A percentile compares a stretch with the other conserved stretches of the same genome.
phyloP scores from a whole-genome alignment of 2,113 vertebrate species.

The Lophotis ruficrista region DNA sequence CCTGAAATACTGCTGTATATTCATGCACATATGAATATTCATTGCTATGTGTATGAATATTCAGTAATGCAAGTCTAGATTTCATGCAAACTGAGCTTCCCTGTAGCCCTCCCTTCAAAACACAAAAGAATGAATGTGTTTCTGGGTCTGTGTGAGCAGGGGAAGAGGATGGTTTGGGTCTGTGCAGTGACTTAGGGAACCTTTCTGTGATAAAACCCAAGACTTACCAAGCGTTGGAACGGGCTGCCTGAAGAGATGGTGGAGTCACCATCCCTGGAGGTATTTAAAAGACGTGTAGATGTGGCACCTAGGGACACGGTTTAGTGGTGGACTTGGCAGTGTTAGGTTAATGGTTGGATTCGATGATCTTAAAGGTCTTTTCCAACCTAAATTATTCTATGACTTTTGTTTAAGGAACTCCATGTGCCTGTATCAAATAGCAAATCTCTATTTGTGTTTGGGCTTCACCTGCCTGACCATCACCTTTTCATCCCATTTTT shows the following conservation, averaged over 20 bases:
- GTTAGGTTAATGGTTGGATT: neutral
- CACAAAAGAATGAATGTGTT: neutral
- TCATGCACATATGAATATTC: neutral
- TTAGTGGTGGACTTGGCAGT: neutral
- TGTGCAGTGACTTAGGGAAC: neutral
- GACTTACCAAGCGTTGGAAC: neutral
- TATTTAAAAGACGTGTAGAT: neutral
- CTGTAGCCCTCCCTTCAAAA: neutral
- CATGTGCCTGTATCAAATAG: neutral
- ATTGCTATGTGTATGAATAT: neutral
- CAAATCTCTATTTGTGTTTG: neutral
- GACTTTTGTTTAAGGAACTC: neutral
- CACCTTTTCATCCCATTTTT: neutral
- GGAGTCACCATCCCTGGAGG: neutral
- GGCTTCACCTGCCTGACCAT: neutral
- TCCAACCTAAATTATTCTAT: neutral
- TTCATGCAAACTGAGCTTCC: conserved; percentile 28
- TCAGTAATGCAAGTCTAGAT: neutral
- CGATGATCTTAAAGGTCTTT: neutral
- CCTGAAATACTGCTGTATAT: neutral
- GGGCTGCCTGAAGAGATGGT: neutral
- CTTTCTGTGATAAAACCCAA: neutral
- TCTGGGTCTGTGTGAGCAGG: neutral
- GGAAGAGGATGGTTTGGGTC: neutral
- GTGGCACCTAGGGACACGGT: neutral